phyloP scores from a whole-genome alignment of 2,888 invertebrate species.

The Scaptomyza flava region DNA sequence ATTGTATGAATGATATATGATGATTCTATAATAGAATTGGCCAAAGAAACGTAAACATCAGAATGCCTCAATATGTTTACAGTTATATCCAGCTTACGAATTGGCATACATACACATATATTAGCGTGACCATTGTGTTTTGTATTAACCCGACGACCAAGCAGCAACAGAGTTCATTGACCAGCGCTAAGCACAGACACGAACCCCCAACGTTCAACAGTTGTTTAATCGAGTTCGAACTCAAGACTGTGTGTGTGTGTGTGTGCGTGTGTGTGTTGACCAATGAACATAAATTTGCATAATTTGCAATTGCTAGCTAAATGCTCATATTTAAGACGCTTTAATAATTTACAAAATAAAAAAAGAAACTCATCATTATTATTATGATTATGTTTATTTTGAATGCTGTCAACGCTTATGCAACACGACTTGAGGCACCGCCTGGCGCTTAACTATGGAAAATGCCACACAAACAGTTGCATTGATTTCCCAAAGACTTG shows the following conservation, averaged over 20 bases:
- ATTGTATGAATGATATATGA: not conserved
- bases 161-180: constrained; percentile 63
- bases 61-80: constrained; percentile 25
- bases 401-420: constrained; percentile 60
- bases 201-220: constrained; percentile 13
- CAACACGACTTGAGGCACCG: constrained; percentile 41
- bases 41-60: not conserved
- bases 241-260: constrained; percentile 1
- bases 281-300: constrained; percentile 53
- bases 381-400: constrained; percentile 33
- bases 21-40: constrained; percentile 9
- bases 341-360: constrained; percentile 46
- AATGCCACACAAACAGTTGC: constrained; percentile 59
- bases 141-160: constrained; percentile 24
- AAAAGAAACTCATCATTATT: constrained; percentile 18
- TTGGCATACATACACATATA: constrained; percentile 40
- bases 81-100: constrained; percentile 44
- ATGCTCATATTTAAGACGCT: constrained; percentile 33
- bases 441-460: constrained; percentile 54
- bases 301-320: constrained; percentile 61
- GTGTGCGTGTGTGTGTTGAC: constrained; percentile 9
- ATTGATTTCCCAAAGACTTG: constrained; percentile 57
- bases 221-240: constrained; percentile 7
- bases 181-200: constrained; percentile 45
- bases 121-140: constrained; percentile 58